Conservation (phyloP, 1,140 invertebrate species). For the Bradysia coprophila region DNA sequence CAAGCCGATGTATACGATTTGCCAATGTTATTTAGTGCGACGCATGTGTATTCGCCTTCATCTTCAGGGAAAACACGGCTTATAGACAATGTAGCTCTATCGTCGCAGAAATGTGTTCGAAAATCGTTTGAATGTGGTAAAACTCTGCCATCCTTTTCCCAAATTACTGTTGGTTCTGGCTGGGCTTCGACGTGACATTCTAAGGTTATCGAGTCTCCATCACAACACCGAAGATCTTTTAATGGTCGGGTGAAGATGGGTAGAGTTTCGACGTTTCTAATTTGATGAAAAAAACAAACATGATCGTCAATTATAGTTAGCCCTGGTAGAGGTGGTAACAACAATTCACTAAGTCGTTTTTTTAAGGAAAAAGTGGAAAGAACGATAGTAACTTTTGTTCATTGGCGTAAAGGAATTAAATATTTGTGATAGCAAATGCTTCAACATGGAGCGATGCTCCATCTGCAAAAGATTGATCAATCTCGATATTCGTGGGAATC, state of each 20-base stretch:
- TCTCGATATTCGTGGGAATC: too few species aligned
- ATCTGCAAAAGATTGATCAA: too few species aligned
- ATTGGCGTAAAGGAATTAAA: too few species aligned
- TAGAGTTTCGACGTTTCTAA: slow-evolving; percentile 51
- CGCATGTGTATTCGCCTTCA: slow-evolving; percentile 75
- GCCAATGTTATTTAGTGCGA: slow-evolving; percentile 61
- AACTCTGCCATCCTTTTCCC: slow-evolving; percentile 64
- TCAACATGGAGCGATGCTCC: too few species aligned
- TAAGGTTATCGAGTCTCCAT: slow-evolving; percentile 58
- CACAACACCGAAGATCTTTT: slow-evolving; percentile 57
- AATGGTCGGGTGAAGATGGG: slow-evolving; percentile 49
- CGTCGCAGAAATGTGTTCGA: slow-evolving; percentile 41
- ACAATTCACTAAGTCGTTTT: background rate
- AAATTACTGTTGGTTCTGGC: slow-evolving; percentile 46
- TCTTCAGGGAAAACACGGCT: slow-evolving; percentile 66
- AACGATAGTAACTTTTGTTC: background rate
- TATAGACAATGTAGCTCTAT: slow-evolving; percentile 48
- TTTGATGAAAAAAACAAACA: slow-evolving; percentile 6
- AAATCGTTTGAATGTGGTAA: slow-evolving; percentile 42
- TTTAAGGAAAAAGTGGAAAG: too few species aligned
- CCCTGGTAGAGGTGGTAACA: background rate
- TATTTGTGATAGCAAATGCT: too few species aligned
- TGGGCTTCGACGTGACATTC: slow-evolving; percentile 52
- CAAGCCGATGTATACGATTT: slow-evolving; percentile 60
- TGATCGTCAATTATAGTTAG: background rate